A percentile compares a stretch with the other conserved stretches of the same genome.
Conservation (phyloP, 2,797 vertebrate species). For the Tenualosa ilisha region DNA sequence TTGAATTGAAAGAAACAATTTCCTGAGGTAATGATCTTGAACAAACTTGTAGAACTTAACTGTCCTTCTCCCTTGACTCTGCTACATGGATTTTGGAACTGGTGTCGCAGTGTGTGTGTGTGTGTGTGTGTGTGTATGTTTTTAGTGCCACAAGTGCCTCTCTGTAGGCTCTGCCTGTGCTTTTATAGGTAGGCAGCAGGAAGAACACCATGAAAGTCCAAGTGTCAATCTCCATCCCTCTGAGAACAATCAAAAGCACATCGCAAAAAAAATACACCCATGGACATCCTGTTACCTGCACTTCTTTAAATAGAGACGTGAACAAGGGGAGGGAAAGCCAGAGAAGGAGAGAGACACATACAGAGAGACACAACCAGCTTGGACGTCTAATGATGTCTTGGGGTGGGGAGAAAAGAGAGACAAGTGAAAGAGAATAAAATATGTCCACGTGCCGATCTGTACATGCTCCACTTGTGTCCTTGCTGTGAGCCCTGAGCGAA, state of each 20-base stretch:
- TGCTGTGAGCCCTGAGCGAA: conserved; percentile 15
- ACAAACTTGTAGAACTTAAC: neutral
- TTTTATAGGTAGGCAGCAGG: conserved; percentile 35
- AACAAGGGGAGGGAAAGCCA: neutral
- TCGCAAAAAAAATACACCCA: conserved; percentile 43
- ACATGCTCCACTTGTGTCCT: no score
- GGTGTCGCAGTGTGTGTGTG: neutral
- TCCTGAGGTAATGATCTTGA: neutral
- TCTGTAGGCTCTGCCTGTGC: neutral
- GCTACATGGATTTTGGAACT: neutral
- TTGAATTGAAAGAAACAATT: neutral
- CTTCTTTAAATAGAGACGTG: conserved; percentile 50
- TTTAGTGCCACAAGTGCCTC: neutral
- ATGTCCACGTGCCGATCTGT: conserved; percentile 36
- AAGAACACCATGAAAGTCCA: conserved; percentile 47
- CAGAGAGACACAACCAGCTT: conserved; percentile 38
- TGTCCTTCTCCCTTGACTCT: neutral
- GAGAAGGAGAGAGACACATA: neutral
- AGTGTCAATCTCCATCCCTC: conserved; percentile 44
- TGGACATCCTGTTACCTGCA: conserved; percentile 47
- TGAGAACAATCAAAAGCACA: conserved; percentile 31
- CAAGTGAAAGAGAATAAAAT: conserved; percentile 30
- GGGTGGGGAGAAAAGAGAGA: conserved; percentile 24
- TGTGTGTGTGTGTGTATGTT: neutral
- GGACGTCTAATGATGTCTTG: conserved; percentile 59